A percentile compares a stretch with the other conserved stretches of the same genome.
These are phyloP conservation scores for Eulemur rubriventer DNA, from an alignment of 2,797 vertebrate species.

Conservation along the genomic window DNA sequence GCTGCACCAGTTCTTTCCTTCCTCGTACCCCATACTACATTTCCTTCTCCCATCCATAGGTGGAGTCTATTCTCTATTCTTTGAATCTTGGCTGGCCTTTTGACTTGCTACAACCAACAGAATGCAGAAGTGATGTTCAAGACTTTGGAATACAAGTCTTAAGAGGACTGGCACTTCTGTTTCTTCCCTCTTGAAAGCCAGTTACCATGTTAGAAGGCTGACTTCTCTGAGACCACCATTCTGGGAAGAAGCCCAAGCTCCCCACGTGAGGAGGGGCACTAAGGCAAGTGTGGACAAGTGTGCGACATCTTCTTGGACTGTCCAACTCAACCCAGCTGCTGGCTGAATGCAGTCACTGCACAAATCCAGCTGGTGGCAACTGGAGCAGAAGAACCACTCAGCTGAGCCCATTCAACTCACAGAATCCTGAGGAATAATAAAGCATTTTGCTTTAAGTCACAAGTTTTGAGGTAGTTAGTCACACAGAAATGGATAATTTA, in stretches of 20 bases:
- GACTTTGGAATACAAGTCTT: neutral
- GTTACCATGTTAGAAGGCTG: neutral
- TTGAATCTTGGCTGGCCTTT: neutral
- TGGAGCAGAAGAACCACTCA: neutral
- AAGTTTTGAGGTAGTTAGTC: neutral
- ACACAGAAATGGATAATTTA: neutral
- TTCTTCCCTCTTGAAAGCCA: neutral
- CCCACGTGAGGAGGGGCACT: neutral
- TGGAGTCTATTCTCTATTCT: neutral
- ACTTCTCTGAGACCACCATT: neutral
- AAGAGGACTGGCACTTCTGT: neutral
- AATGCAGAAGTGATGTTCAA: neutral
- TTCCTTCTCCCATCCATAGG: neutral
- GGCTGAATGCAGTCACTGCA: neutral
- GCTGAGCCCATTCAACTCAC: neutral
- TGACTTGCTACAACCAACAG: neutral
- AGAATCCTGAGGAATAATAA: neutral
- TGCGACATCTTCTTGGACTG: rapidly evolving
- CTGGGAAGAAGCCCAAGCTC: neutral
- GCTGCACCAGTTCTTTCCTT: neutral
- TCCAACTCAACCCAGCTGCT: neutral
- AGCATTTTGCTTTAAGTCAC: neutral
- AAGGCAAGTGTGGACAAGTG: neutral
- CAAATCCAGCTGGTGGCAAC: neutral
- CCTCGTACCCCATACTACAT: neutral